phyloP scores from a whole-genome alignment of 2,888 invertebrate species.

The Carterocephalus palaemon region DNA sequence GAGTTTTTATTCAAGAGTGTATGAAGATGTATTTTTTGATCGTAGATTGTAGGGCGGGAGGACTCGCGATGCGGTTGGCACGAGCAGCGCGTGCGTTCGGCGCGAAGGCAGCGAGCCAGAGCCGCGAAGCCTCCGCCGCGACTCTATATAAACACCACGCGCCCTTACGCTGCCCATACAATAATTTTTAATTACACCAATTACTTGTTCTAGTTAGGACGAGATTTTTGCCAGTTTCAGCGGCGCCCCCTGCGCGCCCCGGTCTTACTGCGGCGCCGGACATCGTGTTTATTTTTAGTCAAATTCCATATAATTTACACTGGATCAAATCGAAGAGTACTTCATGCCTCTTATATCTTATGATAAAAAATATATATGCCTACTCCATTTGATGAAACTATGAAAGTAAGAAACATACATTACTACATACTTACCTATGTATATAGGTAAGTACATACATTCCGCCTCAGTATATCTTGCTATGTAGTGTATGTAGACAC shows the following conservation, averaged over 20 bases:
- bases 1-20: too few relatives aligned
- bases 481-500: too few relatives aligned
- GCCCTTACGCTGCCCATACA: slow-evolving; percentile 51
- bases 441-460: too few relatives aligned
- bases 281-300: slow-evolving; percentile 53
- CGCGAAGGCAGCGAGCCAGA: slow-evolving; percentile 41
- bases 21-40: not conserved
- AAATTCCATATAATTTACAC: slow-evolving; percentile 48
- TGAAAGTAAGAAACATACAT: too few relatives aligned
- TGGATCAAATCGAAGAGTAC: slow-evolving; percentile 38
- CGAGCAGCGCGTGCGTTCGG: slow-evolving; percentile 44
- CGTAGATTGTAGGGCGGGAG: not conserved
- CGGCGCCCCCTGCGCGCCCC: slow-evolving; percentile 32
- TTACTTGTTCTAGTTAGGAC: slow-evolving; percentile 67
- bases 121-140: slow-evolving; percentile 50
- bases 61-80: slow-evolving; percentile 23
- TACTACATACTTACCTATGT: too few relatives aligned
- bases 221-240: slow-evolving; percentile 65
- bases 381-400: too few relatives aligned
- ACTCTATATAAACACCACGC: slow-evolving; percentile 54
- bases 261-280: slow-evolving; percentile 30
- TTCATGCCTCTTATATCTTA: too few relatives aligned
- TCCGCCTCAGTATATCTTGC: too few relatives aligned
- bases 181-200: slow-evolving; percentile 63
- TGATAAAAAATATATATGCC: too few relatives aligned